These are phyloP conservation scores for Phodopus roborovskii DNA, from an alignment of 2,113 vertebrate genomes.

Conservation along the genomic window DNA sequence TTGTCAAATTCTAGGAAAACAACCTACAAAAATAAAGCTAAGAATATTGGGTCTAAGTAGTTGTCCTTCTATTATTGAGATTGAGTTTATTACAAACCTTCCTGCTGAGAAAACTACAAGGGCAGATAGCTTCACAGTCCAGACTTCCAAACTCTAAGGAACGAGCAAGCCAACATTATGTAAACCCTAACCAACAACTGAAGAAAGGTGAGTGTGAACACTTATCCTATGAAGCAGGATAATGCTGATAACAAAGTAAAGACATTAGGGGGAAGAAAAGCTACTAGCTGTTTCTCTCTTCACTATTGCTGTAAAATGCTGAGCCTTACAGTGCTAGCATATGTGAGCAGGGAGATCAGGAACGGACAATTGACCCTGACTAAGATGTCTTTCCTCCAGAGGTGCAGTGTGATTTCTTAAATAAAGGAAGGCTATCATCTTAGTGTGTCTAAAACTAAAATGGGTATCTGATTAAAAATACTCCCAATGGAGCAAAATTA, in stretches of 20 bases:
- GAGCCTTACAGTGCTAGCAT: neutral
- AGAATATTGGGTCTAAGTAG: neutral
- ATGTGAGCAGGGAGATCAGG: neutral
- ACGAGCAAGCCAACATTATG: neutral
- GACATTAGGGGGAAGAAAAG: neutral
- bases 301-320: neutral
- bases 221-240: neutral
- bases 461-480: neutral
- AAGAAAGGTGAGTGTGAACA: neutral
- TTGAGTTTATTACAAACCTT: neutral
- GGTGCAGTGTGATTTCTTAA: neutral
- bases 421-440: neutral
- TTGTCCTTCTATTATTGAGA: neutral
- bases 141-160: neutral
- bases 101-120: neutral
- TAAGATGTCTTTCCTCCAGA: neutral
- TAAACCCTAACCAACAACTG: neutral
- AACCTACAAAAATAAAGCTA: neutral
- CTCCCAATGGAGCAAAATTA: neutral
- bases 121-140: neutral
- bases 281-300: neutral
- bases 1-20: conserved; percentile 28
- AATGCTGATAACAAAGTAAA: neutral
- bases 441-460: neutral
- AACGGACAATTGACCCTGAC: neutral